Evolutionary conservation across 37 sponge, comb jelly and placozoan genomes (phyloP), one percentile per base, ranked within the genome.

Genomic region (Chondrilla cf. caribensis): DNA sequence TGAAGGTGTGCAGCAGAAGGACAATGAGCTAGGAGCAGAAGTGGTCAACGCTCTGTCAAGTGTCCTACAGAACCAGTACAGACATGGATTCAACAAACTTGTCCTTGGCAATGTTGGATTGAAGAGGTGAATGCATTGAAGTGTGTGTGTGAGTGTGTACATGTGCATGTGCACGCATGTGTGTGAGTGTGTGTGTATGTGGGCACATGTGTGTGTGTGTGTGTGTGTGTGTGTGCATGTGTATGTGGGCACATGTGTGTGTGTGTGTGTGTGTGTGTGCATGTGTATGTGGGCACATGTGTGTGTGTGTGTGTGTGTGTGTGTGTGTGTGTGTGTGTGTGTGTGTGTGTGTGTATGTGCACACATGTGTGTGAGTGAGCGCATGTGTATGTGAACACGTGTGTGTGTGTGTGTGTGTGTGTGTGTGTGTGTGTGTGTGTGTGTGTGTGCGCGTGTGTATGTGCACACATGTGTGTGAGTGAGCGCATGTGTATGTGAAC

Each of bases 1-100:
- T 87, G 94, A 90, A 26, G 87, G 90, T 2, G 19, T 89, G 39
- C 54, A 82, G 47, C 83, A 59, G 14, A 84, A 59, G 55, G 68
- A 84, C 58, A 58, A 55, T 79, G 79, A 55, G 3, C 79, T 58
- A 1, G 26, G 32, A 19, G 33, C 18, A 38, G 87, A 80, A 37
- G 18, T 89, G 59, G 80, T 85, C 36, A 44, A 66, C 22, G 76
- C 76, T 15, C 44, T 73, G 40, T 17, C 44, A 21, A 42, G 14
- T 39, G 76, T 73, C 25, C 76, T 73, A 6, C 76, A 73, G 42
- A 73, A 73, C 44, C 76, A 37, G 36, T 37, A 39, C 76, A 38
- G 76, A 73, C 73, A 47, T 9, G 58, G 82, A 8, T 54, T 91
- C 38, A 91, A 87, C 72, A 85, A 41, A 14, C 65, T 91, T 2